Evolutionary conservation across 2,888 invertebrate genomes (phyloP).

Genomic region (Volucella inflata): DNA sequence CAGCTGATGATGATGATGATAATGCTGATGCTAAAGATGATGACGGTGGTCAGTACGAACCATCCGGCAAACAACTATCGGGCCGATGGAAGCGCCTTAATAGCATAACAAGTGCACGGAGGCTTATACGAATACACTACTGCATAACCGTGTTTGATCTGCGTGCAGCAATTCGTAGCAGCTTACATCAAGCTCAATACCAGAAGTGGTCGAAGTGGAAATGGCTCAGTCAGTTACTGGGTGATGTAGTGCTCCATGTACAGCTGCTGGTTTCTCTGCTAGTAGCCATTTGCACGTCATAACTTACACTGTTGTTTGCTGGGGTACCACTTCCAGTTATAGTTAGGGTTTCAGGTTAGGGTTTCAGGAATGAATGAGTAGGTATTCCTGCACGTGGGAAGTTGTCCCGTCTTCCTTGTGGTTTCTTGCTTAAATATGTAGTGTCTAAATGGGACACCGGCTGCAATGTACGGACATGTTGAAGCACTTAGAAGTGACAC

Average conservation of each 20-base stretch:
- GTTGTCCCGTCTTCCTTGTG: conserved; percentile 25
- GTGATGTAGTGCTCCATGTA: conserved; percentile 59
- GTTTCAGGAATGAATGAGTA: conserved; percentile 26
- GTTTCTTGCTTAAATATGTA: conserved; percentile 16
- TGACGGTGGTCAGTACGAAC: not conserved
- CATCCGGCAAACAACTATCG: not conserved
- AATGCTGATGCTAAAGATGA: not conserved
- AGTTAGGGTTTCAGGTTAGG: conserved; percentile 26
- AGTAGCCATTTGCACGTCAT: conserved; percentile 57
- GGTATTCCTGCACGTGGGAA: conserved; percentile 59
- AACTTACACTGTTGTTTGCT: conserved; percentile 24
- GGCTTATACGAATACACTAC: conserved; percentile 30
- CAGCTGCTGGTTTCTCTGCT: conserved; percentile 8
- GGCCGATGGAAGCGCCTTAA: conserved; percentile 36
- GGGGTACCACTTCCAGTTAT: conserved; percentile 20
- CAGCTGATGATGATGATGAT: too few species aligned
- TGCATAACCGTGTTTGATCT: conserved; percentile 35
- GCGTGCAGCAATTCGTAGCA: conserved; percentile 36
- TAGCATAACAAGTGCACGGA: conserved; percentile 60
- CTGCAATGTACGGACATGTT: conserved; percentile 56
- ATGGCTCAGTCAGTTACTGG: conserved; percentile 73
- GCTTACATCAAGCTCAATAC: conserved; percentile 40
- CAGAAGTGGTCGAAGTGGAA: conserved; percentile 51
- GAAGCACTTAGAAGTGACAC: conserved; percentile 68
- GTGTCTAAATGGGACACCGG: conserved; percentile 20